These are phyloP conservation scores for Crambe crambe DNA, from an alignment of 37 sponge, comb jelly and placozoan species.

Conservation along the genomic window DNA sequence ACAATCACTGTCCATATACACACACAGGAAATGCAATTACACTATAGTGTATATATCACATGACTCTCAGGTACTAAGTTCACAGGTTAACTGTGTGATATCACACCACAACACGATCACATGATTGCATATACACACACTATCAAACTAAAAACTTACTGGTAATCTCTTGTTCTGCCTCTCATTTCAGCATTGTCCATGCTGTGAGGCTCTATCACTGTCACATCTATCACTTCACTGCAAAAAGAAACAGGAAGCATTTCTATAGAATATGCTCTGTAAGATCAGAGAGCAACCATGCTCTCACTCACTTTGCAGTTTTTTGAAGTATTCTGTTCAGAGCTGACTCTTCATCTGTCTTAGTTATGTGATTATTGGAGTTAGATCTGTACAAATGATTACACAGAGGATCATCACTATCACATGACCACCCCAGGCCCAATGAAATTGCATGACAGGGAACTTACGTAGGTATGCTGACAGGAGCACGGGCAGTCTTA, in stretches of 20 bases:
- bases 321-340: constrained; percentile 62
- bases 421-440: background rate
- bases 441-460: too few species aligned
- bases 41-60: too few species aligned
- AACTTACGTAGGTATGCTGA: constrained; percentile 60
- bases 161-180: constrained; percentile 67
- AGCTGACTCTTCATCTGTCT: constrained; percentile 73
- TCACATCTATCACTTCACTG: constrained; percentile 82
- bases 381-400: background rate
- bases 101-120: background rate
- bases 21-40: too few species aligned
- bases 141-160: too few species aligned
- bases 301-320: constrained; percentile 59
- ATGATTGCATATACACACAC: too few species aligned
- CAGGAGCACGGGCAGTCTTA: constrained; percentile 28
- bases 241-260: background rate
- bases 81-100: background rate
- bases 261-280: background rate
- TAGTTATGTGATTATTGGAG: constrained; percentile 34
- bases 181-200: constrained; percentile 66
- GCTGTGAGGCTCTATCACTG: constrained; percentile 65
- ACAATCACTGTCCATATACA: too few species aligned
- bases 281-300: background rate
- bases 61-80: background rate
- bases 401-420: background rate